Conservation (phyloP, 2,888 invertebrate species). For the Scaptomyza flava region DNA sequence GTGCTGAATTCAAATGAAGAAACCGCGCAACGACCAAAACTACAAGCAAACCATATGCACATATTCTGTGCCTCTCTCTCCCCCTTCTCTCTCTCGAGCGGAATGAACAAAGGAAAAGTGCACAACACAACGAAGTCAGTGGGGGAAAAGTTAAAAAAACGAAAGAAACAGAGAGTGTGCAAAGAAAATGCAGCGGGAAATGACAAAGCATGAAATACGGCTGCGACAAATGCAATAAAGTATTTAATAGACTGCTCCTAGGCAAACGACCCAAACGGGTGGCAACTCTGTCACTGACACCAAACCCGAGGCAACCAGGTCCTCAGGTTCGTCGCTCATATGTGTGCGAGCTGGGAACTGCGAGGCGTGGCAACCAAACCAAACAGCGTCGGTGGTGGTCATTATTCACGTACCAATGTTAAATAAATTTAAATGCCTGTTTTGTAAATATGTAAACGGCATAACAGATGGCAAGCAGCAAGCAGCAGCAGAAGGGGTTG, state of each 20-base stretch:
- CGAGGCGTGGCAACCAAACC: constrained; percentile 60
- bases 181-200: constrained; percentile 77
- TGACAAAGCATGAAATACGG: constrained; percentile 79
- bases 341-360: constrained; percentile 12
- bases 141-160: background rate
- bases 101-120: constrained; percentile 42
- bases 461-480: constrained; percentile 65
- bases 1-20: constrained; percentile 79
- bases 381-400: constrained; percentile 64
- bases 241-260: constrained; percentile 82
- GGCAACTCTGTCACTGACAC: constrained; percentile 72
- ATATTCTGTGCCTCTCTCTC: constrained; percentile 27
- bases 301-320: constrained; percentile 29
- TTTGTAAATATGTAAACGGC: constrained; percentile 77
- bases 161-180: constrained; percentile 34
- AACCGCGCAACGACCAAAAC: constrained; percentile 60
- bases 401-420: constrained; percentile 78
- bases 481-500: constrained; percentile 6
- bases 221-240: constrained; percentile 83
- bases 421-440: constrained; percentile 80
- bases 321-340: constrained; percentile 18
- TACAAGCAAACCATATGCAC: constrained; percentile 65
- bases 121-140: constrained; percentile 24
- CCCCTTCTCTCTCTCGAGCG: background rate
- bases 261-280: constrained; percentile 39